phyloP scores from a whole-genome alignment of 92 coral and sea anemone species.

The Porites evermanni region DNA sequence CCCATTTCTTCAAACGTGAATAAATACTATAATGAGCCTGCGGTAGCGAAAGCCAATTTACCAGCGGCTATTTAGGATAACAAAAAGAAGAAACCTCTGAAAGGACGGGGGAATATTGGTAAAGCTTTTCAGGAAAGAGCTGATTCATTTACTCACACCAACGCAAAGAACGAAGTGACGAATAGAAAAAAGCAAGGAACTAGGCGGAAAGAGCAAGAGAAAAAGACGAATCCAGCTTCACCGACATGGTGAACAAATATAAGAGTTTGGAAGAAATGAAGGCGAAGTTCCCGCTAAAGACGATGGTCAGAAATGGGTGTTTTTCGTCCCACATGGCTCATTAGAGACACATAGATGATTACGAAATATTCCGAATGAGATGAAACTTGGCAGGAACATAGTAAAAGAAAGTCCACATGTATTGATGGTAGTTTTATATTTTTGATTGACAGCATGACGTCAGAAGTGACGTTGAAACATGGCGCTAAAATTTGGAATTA shows the following conservation, averaged over 20 bases:
- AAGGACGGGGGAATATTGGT: background rate
- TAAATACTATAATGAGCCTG: conserved; percentile 3
- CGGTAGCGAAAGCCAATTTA: background rate
- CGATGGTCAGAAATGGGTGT: no score
- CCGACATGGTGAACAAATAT: conserved; percentile 84
- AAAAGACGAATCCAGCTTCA: conserved; percentile 83
- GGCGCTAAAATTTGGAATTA: no score
- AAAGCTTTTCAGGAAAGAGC: background rate
- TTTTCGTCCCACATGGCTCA: no score
- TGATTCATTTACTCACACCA: background rate
- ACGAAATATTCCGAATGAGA: no score
- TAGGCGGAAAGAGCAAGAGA: conserved; percentile 64
- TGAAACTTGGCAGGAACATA: no score
- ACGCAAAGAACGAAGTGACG: background rate
- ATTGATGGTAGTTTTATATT: no score
- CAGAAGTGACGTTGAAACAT: no score
- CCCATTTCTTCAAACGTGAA: background rate
- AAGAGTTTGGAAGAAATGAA: conserved; percentile 74
- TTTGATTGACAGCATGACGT: no score
- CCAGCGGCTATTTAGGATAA: background rate
- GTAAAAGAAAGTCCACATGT: no score
- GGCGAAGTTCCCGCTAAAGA: conserved; percentile 2
- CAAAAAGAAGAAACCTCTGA: conserved; percentile 3
- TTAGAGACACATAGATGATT: no score
- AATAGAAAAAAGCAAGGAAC: conserved; percentile 35